Base-by-base conservation (phyloP, 2,888 invertebrate genomes). In the Synergus japonicus region DNA sequence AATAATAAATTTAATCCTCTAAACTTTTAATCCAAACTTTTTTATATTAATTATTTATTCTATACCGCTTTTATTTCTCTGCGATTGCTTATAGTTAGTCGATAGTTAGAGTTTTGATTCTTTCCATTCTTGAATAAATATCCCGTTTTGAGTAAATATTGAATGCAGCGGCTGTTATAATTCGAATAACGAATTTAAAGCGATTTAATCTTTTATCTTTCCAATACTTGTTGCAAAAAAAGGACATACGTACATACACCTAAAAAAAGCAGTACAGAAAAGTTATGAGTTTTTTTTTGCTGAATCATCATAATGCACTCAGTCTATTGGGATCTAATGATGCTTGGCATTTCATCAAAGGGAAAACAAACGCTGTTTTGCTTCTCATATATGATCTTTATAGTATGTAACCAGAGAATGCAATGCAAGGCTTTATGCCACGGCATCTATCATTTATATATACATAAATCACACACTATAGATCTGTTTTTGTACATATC, bases 381-480 rank as follows among this genome's bases (percentile, higher is more conserved):
- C 82, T 82, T 81, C 67, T 76, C 77, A 76, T 79, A 49, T 67
- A 76, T 63, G 43, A 63, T 73, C 73, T 54, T 73, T 37, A 49
- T 54, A 73, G 73, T 73, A 37, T 73, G 73, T 73, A 73, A 73
- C 73, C 49, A 73, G 73, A 73, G 54, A 77, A 65, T 49, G 77
- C 77, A 77, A 77, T 64, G 77, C 77, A 77, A 77, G 65, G 77
- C 65, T 77, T 65, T 65, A 85, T 85, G 86, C 88, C 86, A 80
- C 85, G 83, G 84, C 87, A 87, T 89, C 85, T 82, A 86, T 88
- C 86, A 87, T 87, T 86, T 85, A 85, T 58, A 69, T 46, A 44
- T 86, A 88, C 85, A 87, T 85, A 79, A 87, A 81, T 87, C 87
- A 90, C 87, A 86, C 87, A 86, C 85, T 89, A 85, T 87, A 84